Percentiles rank a stretch among this genome's conserved stretches.
Conservation (phyloP, 2,888 invertebrate species). For the Fissipunctia ypsillon region DNA sequence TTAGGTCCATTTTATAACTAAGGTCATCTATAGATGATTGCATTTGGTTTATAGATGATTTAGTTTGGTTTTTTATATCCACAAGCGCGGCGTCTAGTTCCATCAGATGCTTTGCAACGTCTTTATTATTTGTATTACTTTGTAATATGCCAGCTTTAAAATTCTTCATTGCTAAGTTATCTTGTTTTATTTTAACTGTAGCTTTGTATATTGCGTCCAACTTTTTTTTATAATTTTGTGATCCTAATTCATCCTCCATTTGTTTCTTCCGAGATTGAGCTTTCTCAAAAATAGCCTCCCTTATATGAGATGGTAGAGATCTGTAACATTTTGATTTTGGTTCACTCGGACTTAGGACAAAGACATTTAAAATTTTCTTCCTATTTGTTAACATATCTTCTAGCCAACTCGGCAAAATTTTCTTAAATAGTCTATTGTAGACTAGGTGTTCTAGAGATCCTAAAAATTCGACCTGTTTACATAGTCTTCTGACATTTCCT, state of each 20-base stretch:
- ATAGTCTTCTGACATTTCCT: constrained; percentile 87
- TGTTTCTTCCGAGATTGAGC: constrained; percentile 78
- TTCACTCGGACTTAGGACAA: constrained; percentile 48
- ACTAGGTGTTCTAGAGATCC: constrained; percentile 67
- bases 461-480: constrained; percentile 89
- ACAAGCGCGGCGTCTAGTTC: constrained; percentile 24
- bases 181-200: constrained; percentile 40
- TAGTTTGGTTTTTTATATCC: constrained; percentile 34
- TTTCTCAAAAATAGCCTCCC: constrained; percentile 82
- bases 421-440: constrained; percentile 55
- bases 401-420: constrained; percentile 56
- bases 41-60: constrained; percentile 30
- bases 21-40: constrained; percentile 39
- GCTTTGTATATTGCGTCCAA: constrained; percentile 63
- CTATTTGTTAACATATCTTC: constrained; percentile 38
- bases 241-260: constrained; percentile 75
- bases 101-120: constrained; percentile 19
- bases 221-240: constrained; percentile 72
- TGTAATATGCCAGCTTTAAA: not conserved
- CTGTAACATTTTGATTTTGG: constrained; percentile 66
- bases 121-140: constrained; percentile 15
- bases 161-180: constrained; percentile 7
- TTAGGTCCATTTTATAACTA: constrained; percentile 43
- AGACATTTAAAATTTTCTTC: constrained; percentile 45
- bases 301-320: constrained; percentile 77